These are phyloP conservation scores for Frieseomelitta varia DNA, from an alignment of 1,140 invertebrate genomes.

Conservation along the genomic window DNA sequence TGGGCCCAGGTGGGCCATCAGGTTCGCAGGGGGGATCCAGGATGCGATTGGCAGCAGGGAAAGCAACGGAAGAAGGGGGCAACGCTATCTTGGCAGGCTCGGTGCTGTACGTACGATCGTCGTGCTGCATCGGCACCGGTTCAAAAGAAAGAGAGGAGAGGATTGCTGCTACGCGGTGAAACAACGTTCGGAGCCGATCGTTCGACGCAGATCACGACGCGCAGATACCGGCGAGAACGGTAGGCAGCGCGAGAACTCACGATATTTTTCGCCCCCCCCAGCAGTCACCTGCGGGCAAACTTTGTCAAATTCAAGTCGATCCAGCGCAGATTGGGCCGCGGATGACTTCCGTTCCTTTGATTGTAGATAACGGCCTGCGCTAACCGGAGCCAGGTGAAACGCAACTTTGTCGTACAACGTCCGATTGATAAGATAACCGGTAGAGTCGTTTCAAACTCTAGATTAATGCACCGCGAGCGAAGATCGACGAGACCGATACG, in stretches of 20 bases:
- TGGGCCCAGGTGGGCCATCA: conserved; percentile 74
- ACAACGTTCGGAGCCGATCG: not conserved
- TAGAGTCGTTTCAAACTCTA: not conserved
- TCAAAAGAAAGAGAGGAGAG: conserved; percentile 28
- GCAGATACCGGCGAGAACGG: not conserved
- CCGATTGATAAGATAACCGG: too few species aligned
- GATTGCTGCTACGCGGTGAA: conserved; percentile 2
- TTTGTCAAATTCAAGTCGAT: conserved; percentile 1
- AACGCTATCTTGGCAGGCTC: conserved; percentile 15
- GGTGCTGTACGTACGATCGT: not conserved
- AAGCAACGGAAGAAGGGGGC: conserved; percentile 49
- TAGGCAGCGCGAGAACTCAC: not conserved
- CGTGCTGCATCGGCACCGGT: conserved; percentile 11
- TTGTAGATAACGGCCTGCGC: too few species aligned
- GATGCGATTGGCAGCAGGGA: conserved; percentile 71
- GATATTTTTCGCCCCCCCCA: not conserved
- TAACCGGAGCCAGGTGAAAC: too few species aligned
- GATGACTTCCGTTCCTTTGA: not conserved
- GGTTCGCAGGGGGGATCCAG: conserved; percentile 67
- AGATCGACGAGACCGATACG: not conserved
- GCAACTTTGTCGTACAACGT: too few species aligned
- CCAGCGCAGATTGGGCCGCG: not conserved
- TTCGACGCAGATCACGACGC: not conserved
- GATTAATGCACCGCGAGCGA: not conserved
- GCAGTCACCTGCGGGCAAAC: not conserved